phyloP scores from a whole-genome alignment of 2,888 invertebrate genomes.

The Chydorus sphaericus region DNA sequence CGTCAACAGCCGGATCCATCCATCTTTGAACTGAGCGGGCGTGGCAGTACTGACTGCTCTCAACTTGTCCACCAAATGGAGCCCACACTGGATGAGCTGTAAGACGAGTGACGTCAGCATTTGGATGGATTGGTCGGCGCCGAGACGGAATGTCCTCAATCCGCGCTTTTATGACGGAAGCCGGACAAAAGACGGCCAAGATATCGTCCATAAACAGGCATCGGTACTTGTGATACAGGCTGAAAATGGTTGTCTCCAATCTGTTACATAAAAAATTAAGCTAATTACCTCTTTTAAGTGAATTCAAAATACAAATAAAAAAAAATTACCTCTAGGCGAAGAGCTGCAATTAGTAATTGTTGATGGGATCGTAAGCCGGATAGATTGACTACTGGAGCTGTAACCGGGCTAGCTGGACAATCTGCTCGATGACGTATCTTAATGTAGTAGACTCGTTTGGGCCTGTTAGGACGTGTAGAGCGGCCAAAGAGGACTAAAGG shows the following conservation, averaged over 20 bases:
- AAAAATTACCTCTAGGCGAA: slow-evolving; percentile 85
- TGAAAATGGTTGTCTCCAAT: slow-evolving; percentile 54
- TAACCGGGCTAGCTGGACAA: slow-evolving; percentile 87
- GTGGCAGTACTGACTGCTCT: not conserved
- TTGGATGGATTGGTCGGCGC: slow-evolving; percentile 82
- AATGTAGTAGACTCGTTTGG: slow-evolving; percentile 86
- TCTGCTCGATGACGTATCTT: slow-evolving; percentile 97
- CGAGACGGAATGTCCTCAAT: slow-evolving; percentile 76
- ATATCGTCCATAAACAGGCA: slow-evolving; percentile 89
- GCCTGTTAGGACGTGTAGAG: slow-evolving; percentile 90
- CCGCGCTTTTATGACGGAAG: slow-evolving; percentile 93
- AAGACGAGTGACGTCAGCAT: slow-evolving; percentile 96
- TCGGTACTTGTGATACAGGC: slow-evolving; percentile 87
- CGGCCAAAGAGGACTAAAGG: slow-evolving; percentile 55
- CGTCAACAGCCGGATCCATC: slow-evolving; percentile 70
- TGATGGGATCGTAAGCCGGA: slow-evolving; percentile 92
- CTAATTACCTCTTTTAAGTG: not conserved
- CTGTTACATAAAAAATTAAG: not conserved
- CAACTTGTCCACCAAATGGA: slow-evolving; percentile 63
- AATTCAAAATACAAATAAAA: slow-evolving; percentile 54
- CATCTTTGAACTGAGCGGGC: not conserved
- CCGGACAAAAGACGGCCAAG: slow-evolving; percentile 84
- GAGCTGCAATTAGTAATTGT: slow-evolving; percentile 89
- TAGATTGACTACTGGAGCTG: slow-evolving; percentile 92
- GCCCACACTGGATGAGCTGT: slow-evolving; percentile 93